Percentiles rank a stretch among this genome's conserved stretches.
phyloP scores from a whole-genome alignment of 2,888 invertebrate species.

The Trissoscelio sp. region DNA sequence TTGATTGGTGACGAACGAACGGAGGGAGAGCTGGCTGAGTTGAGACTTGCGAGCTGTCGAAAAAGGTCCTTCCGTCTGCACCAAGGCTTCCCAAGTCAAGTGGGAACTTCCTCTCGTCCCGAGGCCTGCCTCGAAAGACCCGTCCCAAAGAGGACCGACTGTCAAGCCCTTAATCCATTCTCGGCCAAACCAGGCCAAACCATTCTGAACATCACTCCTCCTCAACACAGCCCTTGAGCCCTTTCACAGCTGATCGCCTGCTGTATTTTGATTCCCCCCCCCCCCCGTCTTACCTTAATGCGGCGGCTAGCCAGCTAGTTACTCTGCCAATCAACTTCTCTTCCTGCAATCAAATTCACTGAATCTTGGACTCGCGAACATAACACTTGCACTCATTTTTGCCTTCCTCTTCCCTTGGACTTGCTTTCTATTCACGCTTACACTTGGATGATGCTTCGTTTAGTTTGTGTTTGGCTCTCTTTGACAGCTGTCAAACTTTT shows the following conservation, averaged over 20 bases:
- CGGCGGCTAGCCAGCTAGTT: slow-evolving; percentile 5
- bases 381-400: not conserved
- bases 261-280: slow-evolving; percentile 16
- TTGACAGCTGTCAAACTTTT: slow-evolving; percentile 13
- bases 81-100: too few species aligned
- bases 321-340: not conserved
- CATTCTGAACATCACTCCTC: too few species aligned
- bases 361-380: not conserved
- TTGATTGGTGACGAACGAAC: slow-evolving; percentile 75
- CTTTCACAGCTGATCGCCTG: slow-evolving; percentile 64
- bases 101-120: too few species aligned
- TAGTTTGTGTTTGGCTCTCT: not conserved
- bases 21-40: slow-evolving; percentile 71
- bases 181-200: too few species aligned
- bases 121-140: too few species aligned
- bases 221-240: not conserved
- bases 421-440: not conserved
- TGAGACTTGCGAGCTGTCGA: slow-evolving; percentile 70
- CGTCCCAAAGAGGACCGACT: too few species aligned
- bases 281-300: not conserved
- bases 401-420: not conserved
- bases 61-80: slow-evolving; percentile 65
- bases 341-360: not conserved
- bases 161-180: too few species aligned
- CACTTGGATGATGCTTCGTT: not conserved